Percentiles rank a stretch among this genome's conserved stretches.
These are phyloP conservation scores for Gadus chalcogrammus DNA, from an alignment of 2,113 vertebrate species.

Conservation along the genomic window DNA sequence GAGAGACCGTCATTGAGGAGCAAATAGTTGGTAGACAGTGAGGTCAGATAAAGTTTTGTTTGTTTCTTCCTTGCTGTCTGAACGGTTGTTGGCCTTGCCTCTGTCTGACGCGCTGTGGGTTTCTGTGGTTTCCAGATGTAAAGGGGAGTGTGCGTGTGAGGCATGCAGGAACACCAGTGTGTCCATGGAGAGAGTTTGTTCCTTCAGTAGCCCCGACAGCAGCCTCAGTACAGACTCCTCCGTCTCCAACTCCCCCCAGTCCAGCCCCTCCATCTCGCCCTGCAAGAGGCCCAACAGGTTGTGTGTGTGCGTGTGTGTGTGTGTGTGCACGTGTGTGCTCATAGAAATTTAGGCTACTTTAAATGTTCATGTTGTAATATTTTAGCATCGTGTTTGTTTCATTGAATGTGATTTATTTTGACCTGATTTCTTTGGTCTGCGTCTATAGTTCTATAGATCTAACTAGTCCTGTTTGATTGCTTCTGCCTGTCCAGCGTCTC, in stretches of 20 bases:
- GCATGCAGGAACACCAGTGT: constrained; percentile 87
- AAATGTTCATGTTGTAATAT: too few species aligned
- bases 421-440: too few species aligned
- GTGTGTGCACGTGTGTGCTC: neutral
- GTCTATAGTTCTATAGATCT: too few species aligned
- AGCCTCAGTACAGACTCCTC: constrained; percentile 93
- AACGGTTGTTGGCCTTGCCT: too few species aligned
- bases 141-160: constrained; percentile 88
- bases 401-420: too few species aligned
- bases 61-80: too few species aligned
- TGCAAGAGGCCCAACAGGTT: constrained; percentile 93
- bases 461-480: too few species aligned
- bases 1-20: too few species aligned
- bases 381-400: neutral
- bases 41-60: too few species aligned
- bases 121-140: constrained; percentile 73
- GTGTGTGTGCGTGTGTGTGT: neutral
- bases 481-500: constrained; percentile 79
- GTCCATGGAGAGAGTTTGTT: constrained; percentile 92
- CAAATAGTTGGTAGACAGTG: too few species aligned
- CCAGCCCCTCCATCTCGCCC: constrained; percentile 83
- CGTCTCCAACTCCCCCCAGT: constrained; percentile 80
- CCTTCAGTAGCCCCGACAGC: constrained; percentile 94
- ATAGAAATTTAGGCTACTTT: neutral
- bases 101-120: too few species aligned